Conservation (phyloP, 1,140 invertebrate genomes). For the Eumaeus atala region DNA sequence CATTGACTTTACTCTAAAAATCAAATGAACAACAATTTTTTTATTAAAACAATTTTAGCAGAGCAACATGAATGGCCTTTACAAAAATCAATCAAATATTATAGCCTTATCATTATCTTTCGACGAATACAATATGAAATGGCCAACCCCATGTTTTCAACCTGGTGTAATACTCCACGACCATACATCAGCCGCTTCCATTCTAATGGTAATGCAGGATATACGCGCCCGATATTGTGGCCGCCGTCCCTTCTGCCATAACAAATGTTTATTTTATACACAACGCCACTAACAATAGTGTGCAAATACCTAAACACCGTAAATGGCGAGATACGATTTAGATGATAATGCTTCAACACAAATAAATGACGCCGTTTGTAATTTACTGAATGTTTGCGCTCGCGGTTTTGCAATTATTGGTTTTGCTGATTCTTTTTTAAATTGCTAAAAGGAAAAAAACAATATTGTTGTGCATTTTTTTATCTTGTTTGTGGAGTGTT, state of each 20-base stretch:
- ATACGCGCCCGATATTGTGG: constrained; percentile 62
- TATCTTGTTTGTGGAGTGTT: too few species aligned
- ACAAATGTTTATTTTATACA: constrained; percentile 75
- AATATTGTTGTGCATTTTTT: too few species aligned
- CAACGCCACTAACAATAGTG: constrained; percentile 73
- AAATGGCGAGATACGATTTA: constrained; percentile 69
- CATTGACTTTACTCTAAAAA: too few species aligned
- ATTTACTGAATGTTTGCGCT: constrained; percentile 43
- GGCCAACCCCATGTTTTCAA: constrained; percentile 21
- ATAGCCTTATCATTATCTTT: constrained; percentile 16
- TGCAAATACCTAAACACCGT: constrained; percentile 71
- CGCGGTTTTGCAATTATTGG: constrained; percentile 32
- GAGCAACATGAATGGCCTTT: too few species aligned
- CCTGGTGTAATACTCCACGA: constrained; percentile 37
- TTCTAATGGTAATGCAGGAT: constrained; percentile 68
- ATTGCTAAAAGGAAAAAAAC: background rate
- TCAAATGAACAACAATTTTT: too few species aligned
- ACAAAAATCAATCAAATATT: constrained; percentile 19
- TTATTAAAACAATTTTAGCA: too few species aligned
- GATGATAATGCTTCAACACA: constrained; percentile 61
- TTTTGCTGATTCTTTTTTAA: constrained; percentile 15
- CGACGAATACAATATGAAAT: constrained; percentile 16
- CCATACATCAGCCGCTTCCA: constrained; percentile 62
- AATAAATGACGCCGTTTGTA: constrained; percentile 62
- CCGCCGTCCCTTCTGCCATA: constrained; percentile 53